Evolutionary conservation across 2,797 vertebrate genomes (phyloP).

Genomic region (Macropodus opercularis): DNA sequence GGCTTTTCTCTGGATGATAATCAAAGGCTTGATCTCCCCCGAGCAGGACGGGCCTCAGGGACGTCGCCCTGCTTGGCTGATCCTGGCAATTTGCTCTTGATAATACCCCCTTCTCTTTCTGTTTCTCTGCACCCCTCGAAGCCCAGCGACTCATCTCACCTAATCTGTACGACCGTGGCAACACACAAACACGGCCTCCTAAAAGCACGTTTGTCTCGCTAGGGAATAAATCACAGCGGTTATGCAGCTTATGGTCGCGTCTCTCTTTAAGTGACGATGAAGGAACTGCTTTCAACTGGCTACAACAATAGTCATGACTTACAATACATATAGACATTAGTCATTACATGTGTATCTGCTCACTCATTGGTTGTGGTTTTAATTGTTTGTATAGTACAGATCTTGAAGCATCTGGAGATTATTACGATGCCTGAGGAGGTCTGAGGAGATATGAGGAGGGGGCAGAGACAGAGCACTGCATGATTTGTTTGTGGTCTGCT

Average conservation of each 20-base stretch:
- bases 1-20: conserved; percentile 73
- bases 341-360: conserved; percentile 20
- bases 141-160: conserved; percentile 53
- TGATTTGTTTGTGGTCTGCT: conserved; percentile 58
- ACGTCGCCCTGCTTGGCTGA: conserved; percentile 76
- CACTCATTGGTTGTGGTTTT: conserved; percentile 56
- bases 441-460: conserved; percentile 51
- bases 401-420: conserved; percentile 72
- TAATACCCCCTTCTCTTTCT: conserved; percentile 62
- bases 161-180: conserved; percentile 53
- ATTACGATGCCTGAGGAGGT: conserved; percentile 53
- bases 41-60: conserved; percentile 69
- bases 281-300: conserved; percentile 33
- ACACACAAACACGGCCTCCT: conserved; percentile 40
- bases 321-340: conserved; percentile 4
- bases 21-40: conserved; percentile 78
- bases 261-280: conserved; percentile 46
- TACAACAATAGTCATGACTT: conserved; percentile 51
- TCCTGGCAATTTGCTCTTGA: conserved; percentile 79
- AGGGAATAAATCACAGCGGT: conserved; percentile 66
- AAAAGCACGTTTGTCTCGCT: conserved; percentile 47
- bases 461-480: conserved; percentile 37
- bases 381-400: conserved; percentile 59
- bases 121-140: conserved; percentile 36
- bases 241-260: conserved; percentile 54